These are phyloP conservation scores for Glossosoma conforme DNA, from an alignment of 1,140 invertebrate genomes.

Conservation along the genomic window DNA sequence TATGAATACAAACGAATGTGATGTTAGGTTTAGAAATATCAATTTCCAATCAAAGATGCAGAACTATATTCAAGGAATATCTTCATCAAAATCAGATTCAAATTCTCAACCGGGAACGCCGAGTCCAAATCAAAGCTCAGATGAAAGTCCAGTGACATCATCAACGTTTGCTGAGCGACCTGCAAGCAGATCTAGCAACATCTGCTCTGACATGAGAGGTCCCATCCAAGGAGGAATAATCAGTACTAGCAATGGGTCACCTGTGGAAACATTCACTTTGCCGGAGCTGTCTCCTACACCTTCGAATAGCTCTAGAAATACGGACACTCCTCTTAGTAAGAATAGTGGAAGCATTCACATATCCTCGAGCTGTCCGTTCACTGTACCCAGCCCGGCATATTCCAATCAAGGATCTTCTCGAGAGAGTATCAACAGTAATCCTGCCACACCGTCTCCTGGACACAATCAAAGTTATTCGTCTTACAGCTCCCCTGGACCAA, in stretches of 20 bases:
- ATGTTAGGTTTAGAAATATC: conserved; percentile 20
- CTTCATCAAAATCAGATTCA: conserved; percentile 21
- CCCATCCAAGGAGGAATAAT: conserved; percentile 71
- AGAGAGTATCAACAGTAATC: conserved; percentile 43
- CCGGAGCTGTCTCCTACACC: conserved; percentile 50
- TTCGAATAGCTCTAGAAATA: conserved; percentile 44
- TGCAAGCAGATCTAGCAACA: conserved; percentile 35
- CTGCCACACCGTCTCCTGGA: conserved; percentile 36
- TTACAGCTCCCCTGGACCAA: conserved; percentile 43
- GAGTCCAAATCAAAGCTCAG: conserved; percentile 50
- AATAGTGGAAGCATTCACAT: conserved; percentile 40
- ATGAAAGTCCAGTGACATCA: conserved; percentile 67
- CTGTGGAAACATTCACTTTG: conserved; percentile 50
- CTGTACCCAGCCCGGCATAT: conserved; percentile 43
- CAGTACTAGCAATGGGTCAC: conserved; percentile 68
- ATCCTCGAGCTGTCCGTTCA: conserved; percentile 40
- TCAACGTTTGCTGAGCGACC: conserved; percentile 61
- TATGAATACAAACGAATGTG: conserved; percentile 20
- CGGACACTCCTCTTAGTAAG: conserved; percentile 45
- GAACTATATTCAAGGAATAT: conserved; percentile 27
- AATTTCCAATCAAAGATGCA: conserved; percentile 26
- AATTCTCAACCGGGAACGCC: conserved; percentile 41
- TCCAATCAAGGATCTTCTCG: conserved; percentile 41
- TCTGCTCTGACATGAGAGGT: conserved; percentile 50
- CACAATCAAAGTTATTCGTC: conserved; percentile 36